These are phyloP conservation scores for Osmerus eperlanus DNA, from an alignment of 2,113 vertebrate species.

Conservation along the genomic window DNA sequence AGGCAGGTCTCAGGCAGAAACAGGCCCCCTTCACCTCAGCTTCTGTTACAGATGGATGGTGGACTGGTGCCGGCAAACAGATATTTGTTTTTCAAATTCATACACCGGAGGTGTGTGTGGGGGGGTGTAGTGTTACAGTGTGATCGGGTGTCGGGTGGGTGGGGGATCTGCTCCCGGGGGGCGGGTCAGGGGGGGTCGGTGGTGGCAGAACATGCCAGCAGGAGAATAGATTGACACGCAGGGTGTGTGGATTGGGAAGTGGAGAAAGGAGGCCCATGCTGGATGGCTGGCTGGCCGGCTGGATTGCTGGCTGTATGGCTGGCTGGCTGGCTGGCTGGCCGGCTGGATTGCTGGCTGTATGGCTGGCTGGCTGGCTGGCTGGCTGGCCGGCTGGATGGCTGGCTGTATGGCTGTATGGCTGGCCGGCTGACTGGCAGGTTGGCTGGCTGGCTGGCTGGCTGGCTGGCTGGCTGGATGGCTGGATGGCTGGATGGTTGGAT, in stretches of 20 bases:
- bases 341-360: not conserved
- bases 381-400: too few species aligned
- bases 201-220: constrained; percentile 14
- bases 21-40: constrained; percentile 6
- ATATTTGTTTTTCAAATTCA: constrained; percentile 44
- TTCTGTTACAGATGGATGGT: constrained; percentile 50
- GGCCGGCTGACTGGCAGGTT: not conserved
- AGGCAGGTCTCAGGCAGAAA: constrained; percentile 12
- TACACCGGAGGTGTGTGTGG: not conserved
- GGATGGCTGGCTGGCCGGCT: not conserved
- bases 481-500: too few species aligned
- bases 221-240: constrained; percentile 48
- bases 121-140: not conserved
- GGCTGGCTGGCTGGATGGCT: not conserved
- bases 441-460: not conserved
- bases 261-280: constrained; percentile 37
- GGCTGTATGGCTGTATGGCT: too few species aligned
- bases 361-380: not conserved
- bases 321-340: not conserved
- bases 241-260: constrained; percentile 46
- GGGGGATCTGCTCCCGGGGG: constrained; percentile 35
- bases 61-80: constrained; percentile 27
- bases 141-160: constrained; percentile 1
- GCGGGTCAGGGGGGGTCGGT: constrained; percentile 32
- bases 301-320: constrained; percentile 13